Evolutionary conservation across 2,113 vertebrate species (phyloP).

Genomic region (Dasyornis broadbenti): DNA sequence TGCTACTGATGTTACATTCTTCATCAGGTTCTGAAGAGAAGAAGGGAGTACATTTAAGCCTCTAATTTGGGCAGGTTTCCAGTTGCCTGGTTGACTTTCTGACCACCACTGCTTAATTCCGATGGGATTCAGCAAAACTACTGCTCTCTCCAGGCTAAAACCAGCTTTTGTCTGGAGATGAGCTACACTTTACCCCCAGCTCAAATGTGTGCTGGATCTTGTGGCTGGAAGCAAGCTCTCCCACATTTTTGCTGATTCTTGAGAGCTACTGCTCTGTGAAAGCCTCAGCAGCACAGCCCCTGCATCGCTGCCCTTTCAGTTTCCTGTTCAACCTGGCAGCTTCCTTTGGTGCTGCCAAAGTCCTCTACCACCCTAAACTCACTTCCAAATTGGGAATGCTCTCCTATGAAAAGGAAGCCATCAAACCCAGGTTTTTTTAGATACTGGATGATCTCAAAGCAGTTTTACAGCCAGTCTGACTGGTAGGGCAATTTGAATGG

Average conservation of each 20-base stretch:
- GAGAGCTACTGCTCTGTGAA: background rate
- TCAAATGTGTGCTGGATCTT: background rate
- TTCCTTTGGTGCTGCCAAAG: background rate
- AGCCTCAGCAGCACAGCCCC: background rate
- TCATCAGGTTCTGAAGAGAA: background rate
- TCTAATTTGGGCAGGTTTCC: background rate
- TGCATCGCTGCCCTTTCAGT: background rate
- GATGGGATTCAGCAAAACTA: background rate
- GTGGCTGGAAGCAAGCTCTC: background rate
- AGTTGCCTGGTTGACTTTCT: rapidly evolving
- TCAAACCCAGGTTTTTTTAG: background rate
- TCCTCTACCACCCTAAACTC: background rate
- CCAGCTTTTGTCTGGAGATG: background rate
- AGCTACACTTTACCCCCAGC: background rate
- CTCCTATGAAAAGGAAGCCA: background rate
- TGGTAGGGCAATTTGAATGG: background rate
- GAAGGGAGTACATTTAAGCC: background rate
- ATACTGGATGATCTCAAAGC: background rate
- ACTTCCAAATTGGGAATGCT: background rate
- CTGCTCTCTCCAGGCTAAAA: background rate
- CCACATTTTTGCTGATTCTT: background rate
- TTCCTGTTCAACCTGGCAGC: background rate
- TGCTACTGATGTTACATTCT: background rate
- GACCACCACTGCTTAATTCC: background rate
- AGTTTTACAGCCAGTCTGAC: background rate